Conservation (phyloP, 2,888 invertebrate species). For the Thymelicus sylvestris region DNA sequence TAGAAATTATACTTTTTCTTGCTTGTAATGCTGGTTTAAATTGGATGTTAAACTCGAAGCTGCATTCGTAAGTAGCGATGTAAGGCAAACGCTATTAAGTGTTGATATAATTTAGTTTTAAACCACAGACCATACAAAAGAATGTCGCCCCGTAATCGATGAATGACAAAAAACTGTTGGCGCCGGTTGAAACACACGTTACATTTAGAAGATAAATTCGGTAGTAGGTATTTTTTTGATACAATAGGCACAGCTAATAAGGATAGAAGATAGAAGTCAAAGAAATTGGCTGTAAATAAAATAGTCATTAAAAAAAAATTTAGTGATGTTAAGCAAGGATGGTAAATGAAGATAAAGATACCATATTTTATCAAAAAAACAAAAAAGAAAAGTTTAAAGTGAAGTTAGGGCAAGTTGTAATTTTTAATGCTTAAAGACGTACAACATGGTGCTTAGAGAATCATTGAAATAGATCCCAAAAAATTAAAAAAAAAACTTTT, state of each 20-base stretch:
- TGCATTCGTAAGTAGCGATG: slow-evolving; percentile 4
- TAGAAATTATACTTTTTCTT: neutral
- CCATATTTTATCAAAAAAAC: no score
- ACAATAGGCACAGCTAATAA: no score
- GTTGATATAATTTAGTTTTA: neutral
- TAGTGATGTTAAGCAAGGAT: no score
- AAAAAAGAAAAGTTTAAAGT: no score
- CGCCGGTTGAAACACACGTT: slow-evolving; percentile 19
- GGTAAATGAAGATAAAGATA: no score
- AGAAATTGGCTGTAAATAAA: neutral
- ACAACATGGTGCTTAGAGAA: no score
- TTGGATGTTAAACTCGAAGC: neutral
- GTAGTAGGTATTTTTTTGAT: neutral
- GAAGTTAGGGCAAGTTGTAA: no score
- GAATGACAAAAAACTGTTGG: slow-evolving; percentile 31
- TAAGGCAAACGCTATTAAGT: neutral
- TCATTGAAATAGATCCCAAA: no score
- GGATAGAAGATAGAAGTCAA: no score
- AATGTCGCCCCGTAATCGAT: slow-evolving; percentile 31
- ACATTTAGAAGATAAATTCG: slow-evolving; percentile 15
- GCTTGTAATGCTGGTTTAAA: neutral
- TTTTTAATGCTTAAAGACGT: no score
- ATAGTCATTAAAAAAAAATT: neutral
- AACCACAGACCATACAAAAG: slow-evolving; percentile 6
- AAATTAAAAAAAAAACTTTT: no score